Percentiles rank a stretch among this genome's conserved stretches.
Conservation (phyloP, 1,140 invertebrate species). For the Drosophila nannoptera region DNA sequence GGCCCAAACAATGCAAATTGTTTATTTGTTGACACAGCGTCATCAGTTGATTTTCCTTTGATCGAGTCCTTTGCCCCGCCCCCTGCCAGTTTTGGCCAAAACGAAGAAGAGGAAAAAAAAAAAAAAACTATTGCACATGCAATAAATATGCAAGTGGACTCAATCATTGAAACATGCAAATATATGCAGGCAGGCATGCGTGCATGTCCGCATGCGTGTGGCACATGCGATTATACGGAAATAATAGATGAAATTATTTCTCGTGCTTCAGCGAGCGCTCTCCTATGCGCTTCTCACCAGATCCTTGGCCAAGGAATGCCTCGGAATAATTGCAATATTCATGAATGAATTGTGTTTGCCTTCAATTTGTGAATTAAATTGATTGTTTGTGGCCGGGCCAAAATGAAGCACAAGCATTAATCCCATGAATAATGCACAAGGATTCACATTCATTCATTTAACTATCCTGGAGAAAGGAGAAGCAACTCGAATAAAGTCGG, state of each 20-base stretch:
- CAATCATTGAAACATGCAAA: too few relatives aligned
- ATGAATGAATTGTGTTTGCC: conserved; percentile 35
- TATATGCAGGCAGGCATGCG: too few relatives aligned
- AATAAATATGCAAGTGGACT: too few relatives aligned
- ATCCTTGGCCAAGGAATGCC: background rate
- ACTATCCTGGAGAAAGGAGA: conserved; percentile 16
- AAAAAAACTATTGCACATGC: too few relatives aligned
- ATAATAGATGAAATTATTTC: too few relatives aligned
- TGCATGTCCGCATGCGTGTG: too few relatives aligned
- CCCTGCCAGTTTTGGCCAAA: too few relatives aligned
- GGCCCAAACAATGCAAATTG: conserved; percentile 25
- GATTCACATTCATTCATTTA: conserved; percentile 55
- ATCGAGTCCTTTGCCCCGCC: too few relatives aligned
- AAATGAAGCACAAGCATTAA: conserved; percentile 35
- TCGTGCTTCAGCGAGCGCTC: too few relatives aligned
- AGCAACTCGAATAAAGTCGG: too few relatives aligned
- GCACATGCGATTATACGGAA: too few relatives aligned
- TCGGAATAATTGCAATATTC: background rate
- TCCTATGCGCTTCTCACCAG: background rate
- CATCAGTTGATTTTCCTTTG: conserved; percentile 2
- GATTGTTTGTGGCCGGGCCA: conserved; percentile 12
- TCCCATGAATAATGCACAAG: conserved; percentile 50
- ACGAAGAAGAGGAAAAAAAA: too few relatives aligned
- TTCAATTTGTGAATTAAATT: conserved; percentile 58
- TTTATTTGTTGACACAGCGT: conserved; percentile 10